A percentile compares a stretch with the other conserved stretches of the same genome.
Evolutionary conservation across 53 echinoderm and acorn worm genomes (phyloP).

Genomic region (Paelopatides confundens): DNA sequence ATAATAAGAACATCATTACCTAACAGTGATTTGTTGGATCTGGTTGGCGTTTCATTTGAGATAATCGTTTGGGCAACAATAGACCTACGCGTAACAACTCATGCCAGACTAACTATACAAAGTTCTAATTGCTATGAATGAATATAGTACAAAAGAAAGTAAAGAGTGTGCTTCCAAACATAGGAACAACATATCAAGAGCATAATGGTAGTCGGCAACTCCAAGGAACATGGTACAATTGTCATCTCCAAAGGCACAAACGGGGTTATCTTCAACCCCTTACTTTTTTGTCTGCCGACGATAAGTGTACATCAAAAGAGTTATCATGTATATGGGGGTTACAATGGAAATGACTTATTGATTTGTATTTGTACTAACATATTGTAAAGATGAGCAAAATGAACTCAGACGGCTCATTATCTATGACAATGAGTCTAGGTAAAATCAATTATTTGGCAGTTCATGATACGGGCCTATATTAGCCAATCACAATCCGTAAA

Average conservation of each 20-base stretch:
- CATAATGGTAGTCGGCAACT: conserved; percentile 33
- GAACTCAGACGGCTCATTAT: conserved; percentile 36
- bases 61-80: not conserved
- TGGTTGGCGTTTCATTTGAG: not conserved
- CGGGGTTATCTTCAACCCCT: conserved; percentile 66
- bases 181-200: conserved; percentile 30
- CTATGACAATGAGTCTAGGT: conserved; percentile 19
- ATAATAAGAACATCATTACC: conserved; percentile 21
- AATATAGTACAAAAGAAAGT: not conserved
- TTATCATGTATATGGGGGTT: not conserved
- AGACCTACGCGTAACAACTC: conserved; percentile 18
- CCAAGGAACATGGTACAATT: conserved; percentile 25
- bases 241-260: conserved; percentile 57
- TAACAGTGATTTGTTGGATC: not conserved
- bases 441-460: conserved; percentile 38
- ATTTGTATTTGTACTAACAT: conserved; percentile 37
- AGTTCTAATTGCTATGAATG: conserved; percentile 43
- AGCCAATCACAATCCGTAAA: conserved; percentile 2
- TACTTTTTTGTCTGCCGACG: conserved; percentile 69
- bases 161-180: conserved; percentile 38
- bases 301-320: conserved; percentile 43
- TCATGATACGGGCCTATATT: not conserved
- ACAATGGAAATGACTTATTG: conserved; percentile 21
- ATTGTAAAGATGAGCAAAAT: conserved; percentile 22
- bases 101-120: conserved; percentile 11